Percentiles rank a stretch among this genome's conserved stretches.
Evolutionary conservation across 2,797 vertebrate genomes (phyloP).

Genomic region (Bufotes viridis): DNA sequence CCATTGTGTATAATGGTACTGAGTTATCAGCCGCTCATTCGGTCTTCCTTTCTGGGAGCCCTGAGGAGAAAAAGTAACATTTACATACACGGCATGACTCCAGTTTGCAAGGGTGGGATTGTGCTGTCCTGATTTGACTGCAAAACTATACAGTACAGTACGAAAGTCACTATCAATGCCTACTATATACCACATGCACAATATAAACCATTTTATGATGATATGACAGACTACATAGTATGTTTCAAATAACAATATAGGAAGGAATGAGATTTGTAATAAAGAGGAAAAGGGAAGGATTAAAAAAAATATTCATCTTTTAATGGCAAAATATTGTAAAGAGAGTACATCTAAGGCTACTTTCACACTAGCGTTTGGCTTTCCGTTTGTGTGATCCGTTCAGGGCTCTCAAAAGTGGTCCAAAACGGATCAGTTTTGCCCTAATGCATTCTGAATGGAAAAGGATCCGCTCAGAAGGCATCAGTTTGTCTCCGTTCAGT

Average conservation of each 20-base stretch:
- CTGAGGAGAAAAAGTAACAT: conserved; percentile 69
- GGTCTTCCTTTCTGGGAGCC: conserved; percentile 85
- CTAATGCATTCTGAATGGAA: no score
- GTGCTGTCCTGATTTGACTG: not conserved
- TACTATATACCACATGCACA: not conserved
- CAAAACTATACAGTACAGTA: not conserved
- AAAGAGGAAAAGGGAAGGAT: not conserved
- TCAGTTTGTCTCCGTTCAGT: no score
- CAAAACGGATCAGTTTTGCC: no score
- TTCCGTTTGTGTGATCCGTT: no score
- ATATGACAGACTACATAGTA: not conserved
- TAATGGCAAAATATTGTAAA: not conserved
- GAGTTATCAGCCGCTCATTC: conserved; percentile 82
- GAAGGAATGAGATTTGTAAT: not conserved
- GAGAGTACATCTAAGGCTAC: no score
- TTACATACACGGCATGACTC: conserved; percentile 11
- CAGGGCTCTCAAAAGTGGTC: no score
- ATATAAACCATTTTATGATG: not conserved
- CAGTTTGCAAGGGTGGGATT: not conserved
- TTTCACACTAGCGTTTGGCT: no score
- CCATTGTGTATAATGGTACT: conserved; percentile 98
- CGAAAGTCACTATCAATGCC: not conserved
- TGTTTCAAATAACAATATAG: not conserved
- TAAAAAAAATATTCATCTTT: not conserved
- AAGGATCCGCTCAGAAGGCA: no score